Conservation (phyloP, 92 coral and sea anemone species). For the Heliopora coerulea region DNA sequence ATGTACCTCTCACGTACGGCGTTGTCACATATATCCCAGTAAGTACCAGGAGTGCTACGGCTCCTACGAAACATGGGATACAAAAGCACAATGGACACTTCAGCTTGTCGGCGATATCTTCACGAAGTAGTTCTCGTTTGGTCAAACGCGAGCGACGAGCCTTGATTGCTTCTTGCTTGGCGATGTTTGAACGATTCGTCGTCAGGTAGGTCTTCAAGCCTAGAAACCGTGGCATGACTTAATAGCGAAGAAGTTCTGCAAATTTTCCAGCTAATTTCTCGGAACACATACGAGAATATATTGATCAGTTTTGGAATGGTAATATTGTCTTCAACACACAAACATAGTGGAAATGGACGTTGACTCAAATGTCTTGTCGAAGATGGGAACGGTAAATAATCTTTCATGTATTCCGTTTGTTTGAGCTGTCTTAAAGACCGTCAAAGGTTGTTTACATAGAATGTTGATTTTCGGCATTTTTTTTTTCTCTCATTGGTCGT, state of each 20-base stretch:
- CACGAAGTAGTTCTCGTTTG: constrained; percentile 73
- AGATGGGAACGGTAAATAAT: not conserved
- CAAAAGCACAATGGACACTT: constrained; percentile 90
- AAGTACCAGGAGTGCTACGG: constrained; percentile 67
- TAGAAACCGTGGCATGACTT: constrained; percentile 26
- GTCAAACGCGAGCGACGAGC: constrained; percentile 63
- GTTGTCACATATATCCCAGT: constrained; percentile 73
- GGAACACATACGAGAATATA: not conserved
- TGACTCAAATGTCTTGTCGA: not conserved
- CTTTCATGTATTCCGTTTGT: not conserved
- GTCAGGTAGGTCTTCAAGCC: constrained; percentile 22
- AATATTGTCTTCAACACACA: not conserved
- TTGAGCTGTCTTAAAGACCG: not conserved
- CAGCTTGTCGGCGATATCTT: constrained; percentile 69
- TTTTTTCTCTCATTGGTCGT: not conserved
- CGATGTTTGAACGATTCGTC: constrained; percentile 27
- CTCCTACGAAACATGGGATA: constrained; percentile 76
- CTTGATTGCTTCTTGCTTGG: constrained; percentile 55
- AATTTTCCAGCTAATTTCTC: not conserved
- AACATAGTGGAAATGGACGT: not conserved
- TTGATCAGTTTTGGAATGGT: too few relatives aligned
- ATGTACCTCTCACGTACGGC: constrained; percentile 79
- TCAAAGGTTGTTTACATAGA: not conserved
- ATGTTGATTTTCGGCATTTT: not conserved
- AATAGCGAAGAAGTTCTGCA: not conserved